These are phyloP conservation scores for Sanderia malayensis DNA, from an alignment of 30 jellyfish, hydroid and myxozoan genomes.

Conservation along the genomic window DNA sequence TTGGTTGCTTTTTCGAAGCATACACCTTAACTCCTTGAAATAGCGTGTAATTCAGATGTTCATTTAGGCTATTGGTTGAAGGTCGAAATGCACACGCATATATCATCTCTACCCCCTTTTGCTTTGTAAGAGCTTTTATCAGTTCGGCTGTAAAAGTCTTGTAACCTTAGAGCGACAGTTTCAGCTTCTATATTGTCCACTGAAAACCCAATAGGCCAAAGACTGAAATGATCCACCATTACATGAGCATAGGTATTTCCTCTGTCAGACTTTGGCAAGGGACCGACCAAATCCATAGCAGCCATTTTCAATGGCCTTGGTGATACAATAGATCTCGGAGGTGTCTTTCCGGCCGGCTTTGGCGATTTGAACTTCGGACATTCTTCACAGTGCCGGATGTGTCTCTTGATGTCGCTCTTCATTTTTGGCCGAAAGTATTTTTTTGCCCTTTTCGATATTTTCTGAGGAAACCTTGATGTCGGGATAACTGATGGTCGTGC, in stretches of 20 bases:
- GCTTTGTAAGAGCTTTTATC: constrained; percentile 23
- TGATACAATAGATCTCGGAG: constrained; percentile 34
- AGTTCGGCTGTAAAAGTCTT: constrained; percentile 33
- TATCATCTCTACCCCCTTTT: constrained; percentile 20
- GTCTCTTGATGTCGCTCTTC: constrained; percentile 29
- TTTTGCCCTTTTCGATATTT: constrained; percentile 26
- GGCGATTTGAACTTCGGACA: constrained; percentile 15
- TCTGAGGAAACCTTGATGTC: constrained; percentile 34
- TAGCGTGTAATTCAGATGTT: constrained; percentile 25
- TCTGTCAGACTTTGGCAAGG: constrained; percentile 23
- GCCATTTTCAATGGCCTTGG: constrained; percentile 39
- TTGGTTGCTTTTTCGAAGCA: constrained; percentile 4
- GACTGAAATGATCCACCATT: constrained; percentile 47
- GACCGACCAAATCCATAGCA: constrained; percentile 40
- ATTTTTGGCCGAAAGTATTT: constrained; percentile 27
- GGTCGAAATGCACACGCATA: constrained; percentile 40
- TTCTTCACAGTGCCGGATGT: constrained; percentile 10
- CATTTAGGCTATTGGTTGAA: constrained; percentile 12
- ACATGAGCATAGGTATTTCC: constrained; percentile 26
- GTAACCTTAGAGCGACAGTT: constrained; percentile 34
- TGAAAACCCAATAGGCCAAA: background rate
- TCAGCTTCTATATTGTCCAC: constrained; percentile 37
- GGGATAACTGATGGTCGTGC: constrained; percentile 15
- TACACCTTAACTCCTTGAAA: constrained; percentile 9
- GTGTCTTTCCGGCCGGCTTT: constrained; percentile 49